These are phyloP conservation scores for Drosophila arizonae DNA, from an alignment of 1,140 invertebrate genomes.

Conservation along the genomic window DNA sequence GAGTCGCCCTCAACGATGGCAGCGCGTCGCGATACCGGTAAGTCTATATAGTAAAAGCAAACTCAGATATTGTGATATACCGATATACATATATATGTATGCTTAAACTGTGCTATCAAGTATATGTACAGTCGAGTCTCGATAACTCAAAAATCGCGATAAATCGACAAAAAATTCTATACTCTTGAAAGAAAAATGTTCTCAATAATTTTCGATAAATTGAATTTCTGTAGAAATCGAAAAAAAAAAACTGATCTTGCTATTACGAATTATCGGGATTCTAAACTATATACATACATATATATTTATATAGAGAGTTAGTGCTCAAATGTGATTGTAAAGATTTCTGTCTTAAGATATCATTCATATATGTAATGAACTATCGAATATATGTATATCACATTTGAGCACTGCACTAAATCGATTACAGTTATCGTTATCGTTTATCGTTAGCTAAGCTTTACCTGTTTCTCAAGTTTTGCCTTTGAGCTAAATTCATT, in stretches of 20 bases:
- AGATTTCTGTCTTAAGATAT: background rate
- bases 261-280: too few relatives aligned
- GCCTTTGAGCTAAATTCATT: background rate
- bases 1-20: slow-evolving; percentile 87
- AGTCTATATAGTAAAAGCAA: slow-evolving; percentile 48
- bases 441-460: background rate
- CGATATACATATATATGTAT: background rate
- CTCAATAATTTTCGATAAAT: too few relatives aligned
- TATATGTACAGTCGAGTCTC: background rate
- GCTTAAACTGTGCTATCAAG: background rate
- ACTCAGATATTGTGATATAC: background rate
- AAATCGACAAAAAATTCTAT: too few relatives aligned
- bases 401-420: background rate
- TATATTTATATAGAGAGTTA: too few relatives aligned
- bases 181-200: too few relatives aligned
- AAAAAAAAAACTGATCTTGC: too few relatives aligned
- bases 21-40: slow-evolving; percentile 85
- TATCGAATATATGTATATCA: background rate
- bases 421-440: background rate
- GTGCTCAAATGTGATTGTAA: slow-evolving; percentile 4
- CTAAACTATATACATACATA: too few relatives aligned
- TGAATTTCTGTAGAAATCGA: too few relatives aligned
- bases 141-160: too few relatives aligned
- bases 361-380: background rate
- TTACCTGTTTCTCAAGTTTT: slow-evolving; percentile 2